These are phyloP conservation scores for Phaetusa simplex DNA, from an alignment of 2,113 vertebrate species.

Conservation along the genomic window DNA sequence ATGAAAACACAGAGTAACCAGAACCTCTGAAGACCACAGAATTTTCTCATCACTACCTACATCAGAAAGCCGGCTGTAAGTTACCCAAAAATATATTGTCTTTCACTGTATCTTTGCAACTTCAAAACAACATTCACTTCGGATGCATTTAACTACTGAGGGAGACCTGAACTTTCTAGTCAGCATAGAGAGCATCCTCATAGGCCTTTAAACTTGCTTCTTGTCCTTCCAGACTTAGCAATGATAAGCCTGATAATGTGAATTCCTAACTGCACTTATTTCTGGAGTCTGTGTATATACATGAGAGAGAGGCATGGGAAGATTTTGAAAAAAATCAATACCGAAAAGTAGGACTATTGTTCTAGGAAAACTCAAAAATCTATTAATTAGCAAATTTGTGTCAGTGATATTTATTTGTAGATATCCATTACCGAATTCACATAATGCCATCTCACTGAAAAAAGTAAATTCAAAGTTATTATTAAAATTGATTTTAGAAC, in stretches of 20 bases:
- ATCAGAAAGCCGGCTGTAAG: not conserved
- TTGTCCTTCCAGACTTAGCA: not conserved
- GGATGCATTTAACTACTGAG: not conserved
- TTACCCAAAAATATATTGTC: not conserved
- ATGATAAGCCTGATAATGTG: rapidly evolving
- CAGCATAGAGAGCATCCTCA: not conserved
- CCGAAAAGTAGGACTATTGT: not conserved
- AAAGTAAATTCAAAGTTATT: not conserved
- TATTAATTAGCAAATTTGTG: not conserved
- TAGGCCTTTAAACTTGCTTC: not conserved
- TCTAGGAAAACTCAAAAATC: not conserved
- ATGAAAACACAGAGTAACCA: not conserved
- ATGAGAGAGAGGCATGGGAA: not conserved
- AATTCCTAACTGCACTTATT: not conserved
- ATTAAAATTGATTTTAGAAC: not conserved
- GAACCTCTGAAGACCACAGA: not conserved
- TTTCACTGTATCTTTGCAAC: not conserved
- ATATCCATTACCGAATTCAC: not conserved
- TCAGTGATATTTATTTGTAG: not conserved
- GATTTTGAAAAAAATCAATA: not conserved
- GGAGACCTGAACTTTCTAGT: not conserved
- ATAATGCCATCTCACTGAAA: not conserved
- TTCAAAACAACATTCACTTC: not conserved
- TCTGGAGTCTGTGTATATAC: not conserved
- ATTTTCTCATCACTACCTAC: not conserved